Percentiles rank a stretch among this genome's conserved stretches.
Evolutionary conservation across 2,888 invertebrate species (phyloP).

Genomic region (Patella ulyssiponensis): DNA sequence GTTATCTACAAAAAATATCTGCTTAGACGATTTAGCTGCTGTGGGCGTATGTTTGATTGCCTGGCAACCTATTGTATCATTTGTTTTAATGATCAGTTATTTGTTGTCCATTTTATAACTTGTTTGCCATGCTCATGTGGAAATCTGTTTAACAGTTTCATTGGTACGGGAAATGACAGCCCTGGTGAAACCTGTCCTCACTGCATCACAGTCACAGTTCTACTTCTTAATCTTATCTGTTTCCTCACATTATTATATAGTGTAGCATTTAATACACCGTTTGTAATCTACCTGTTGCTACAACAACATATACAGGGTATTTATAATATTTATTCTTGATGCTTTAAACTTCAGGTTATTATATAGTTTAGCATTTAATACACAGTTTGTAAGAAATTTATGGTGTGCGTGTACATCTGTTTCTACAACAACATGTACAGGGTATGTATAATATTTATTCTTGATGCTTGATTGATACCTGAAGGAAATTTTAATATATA

Average conservation of each 20-base stretch:
- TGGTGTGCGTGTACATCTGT: slow-evolving; percentile 77
- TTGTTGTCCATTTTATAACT: too few relatives aligned
- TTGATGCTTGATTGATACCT: too few relatives aligned
- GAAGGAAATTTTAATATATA: too few relatives aligned
- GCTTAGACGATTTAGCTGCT: too few relatives aligned
- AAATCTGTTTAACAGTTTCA: too few relatives aligned
- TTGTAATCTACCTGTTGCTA: slow-evolving; percentile 78
- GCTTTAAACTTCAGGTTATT: slow-evolving; percentile 76
- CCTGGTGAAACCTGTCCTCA: too few relatives aligned
- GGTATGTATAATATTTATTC: slow-evolving; percentile 57
- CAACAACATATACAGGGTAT: slow-evolving; percentile 75
- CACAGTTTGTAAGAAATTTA: slow-evolving; percentile 82
- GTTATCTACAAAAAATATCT: not conserved
- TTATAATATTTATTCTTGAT: slow-evolving; percentile 20
- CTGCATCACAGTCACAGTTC: not conserved
- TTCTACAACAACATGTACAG: slow-evolving; percentile 74
- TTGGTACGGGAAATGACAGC: too few relatives aligned
- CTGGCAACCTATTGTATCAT: too few relatives aligned
- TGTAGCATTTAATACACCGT: slow-evolving; percentile 84
- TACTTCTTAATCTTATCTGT: not conserved
- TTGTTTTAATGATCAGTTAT: too few relatives aligned
- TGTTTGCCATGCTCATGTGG: not conserved
- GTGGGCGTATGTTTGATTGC: too few relatives aligned
- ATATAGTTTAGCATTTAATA: slow-evolving; percentile 86
- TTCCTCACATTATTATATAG: slow-evolving; percentile 81